Conservation (phyloP, 92 coral and sea anemone species). For the Montipora capitata region DNA sequence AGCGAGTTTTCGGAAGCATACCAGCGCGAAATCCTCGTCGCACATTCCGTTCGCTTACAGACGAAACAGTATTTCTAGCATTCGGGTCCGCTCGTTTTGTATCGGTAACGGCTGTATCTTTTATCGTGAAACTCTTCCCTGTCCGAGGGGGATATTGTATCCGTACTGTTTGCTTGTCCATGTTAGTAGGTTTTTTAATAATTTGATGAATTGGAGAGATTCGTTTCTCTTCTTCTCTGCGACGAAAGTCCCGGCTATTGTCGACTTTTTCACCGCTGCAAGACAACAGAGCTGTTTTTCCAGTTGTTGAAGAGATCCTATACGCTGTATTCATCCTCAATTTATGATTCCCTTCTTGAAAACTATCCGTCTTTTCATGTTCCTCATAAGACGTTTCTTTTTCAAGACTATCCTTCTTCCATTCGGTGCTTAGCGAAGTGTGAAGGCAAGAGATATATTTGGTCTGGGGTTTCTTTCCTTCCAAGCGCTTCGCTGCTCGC, state of each 20-base stretch:
- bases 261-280: slow-evolving; percentile 11
- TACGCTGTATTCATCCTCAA: not conserved
- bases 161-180: slow-evolving; percentile 28
- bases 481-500: slow-evolving; percentile 7
- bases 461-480: slow-evolving; percentile 6
- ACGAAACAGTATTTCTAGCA: not conserved
- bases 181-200: not conserved
- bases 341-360: not conserved
- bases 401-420: slow-evolving; percentile 60
- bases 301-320: not conserved
- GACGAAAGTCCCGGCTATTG: not conserved
- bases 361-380: slow-evolving; percentile 5
- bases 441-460: slow-evolving; percentile 72
- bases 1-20: slow-evolving; percentile 49
- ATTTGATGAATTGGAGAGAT: not conserved
- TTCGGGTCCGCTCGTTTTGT: not conserved
- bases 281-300: not conserved
- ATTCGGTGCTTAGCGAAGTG: slow-evolving; percentile 81
- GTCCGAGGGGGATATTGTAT: slow-evolving; percentile 21
- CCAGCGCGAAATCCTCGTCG: slow-evolving; percentile 19
- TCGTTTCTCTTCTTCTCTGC: not conserved
- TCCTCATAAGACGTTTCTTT: slow-evolving; percentile 6
- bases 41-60: not conserved
- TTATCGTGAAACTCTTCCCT: slow-evolving; percentile 47
- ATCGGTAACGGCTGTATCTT: slow-evolving; percentile 7